Evolutionary conservation across 2,113 vertebrate genomes (phyloP), one percentile per base, ranked within the genome.

Genomic region (zebrafish (Danio rerio)): DNA sequence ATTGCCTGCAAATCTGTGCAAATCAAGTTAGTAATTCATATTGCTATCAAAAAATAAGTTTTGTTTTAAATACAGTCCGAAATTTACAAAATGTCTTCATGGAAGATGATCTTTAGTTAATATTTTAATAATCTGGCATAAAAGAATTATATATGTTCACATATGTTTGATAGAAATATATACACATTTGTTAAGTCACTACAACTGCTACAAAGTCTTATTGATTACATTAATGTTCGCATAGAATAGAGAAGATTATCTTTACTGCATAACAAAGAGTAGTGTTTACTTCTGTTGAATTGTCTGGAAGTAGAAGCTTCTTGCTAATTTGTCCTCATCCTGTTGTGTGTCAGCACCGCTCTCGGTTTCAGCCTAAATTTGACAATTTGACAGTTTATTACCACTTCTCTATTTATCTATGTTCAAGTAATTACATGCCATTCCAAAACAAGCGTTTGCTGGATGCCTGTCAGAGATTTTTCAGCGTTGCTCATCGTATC

Each of bases 391-490:
- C 62, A 66, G 62, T 55, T 65, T 66, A 53, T 66, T 78, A 66
- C 62, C 15, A 66, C 49, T 20, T 79, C 62, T 42, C 47, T 21
- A 43, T 78, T 66, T 78, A 78, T 78, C 61, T 43, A 18, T 55
- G 21, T 52, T 66, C 49, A 66, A 66, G 77, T 66, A 79, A 79
- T 79, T 79, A 42, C 62, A 66, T 66, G 62, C 53, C 62, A 66
- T 9, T 15, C 49, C 62, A 66, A 66, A 77, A 77, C 58, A 62
- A n/a, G 49, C 5, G 9, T 78, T 78, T 66, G 62, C 74, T 49
- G 18, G 74, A 50, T 62, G 20, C 50, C 21, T 59, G 59, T 78
- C 68, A 82, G 45, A 68, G 66, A 47, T 56, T 45, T 77, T 3
- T 16, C 31, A 10, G 6, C 42, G n/a, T 73, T 78, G 59, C 56